Conservation (phyloP, 2,113 vertebrate genomes). For the Pelvicachromis taeniatus region DNA sequence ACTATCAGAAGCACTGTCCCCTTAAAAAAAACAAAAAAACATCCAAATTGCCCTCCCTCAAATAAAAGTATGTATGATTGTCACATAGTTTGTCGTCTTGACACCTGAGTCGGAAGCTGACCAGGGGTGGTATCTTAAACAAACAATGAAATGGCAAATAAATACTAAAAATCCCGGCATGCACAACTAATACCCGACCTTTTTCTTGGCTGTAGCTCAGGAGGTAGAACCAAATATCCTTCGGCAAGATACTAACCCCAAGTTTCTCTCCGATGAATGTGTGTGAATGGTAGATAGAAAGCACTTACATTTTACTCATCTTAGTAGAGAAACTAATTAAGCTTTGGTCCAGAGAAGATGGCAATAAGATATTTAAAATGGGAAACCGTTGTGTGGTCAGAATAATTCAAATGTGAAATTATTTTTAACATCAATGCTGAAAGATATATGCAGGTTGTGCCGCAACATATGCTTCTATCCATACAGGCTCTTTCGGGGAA, state of each 20-base stretch:
- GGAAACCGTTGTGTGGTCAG: too few relatives aligned
- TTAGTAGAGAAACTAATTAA: too few relatives aligned
- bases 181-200: background rate
- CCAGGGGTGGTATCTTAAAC: background rate
- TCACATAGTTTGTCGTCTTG: constrained; percentile 31
- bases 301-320: background rate
- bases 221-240: background rate
- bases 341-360: too few relatives aligned
- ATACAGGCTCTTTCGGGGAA: too few relatives aligned
- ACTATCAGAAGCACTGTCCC: background rate
- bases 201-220: background rate
- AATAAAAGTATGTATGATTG: constrained; percentile 1
- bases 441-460: too few relatives aligned
- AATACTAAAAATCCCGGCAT: background rate
- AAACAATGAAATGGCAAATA: constrained; percentile 24
- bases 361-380: too few relatives aligned
- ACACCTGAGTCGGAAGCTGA: constrained; percentile 30
- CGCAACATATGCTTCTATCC: too few relatives aligned
- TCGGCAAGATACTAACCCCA: too few relatives aligned
- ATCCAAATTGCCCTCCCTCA: background rate
- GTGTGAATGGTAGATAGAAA: background rate
- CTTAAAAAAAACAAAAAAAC: background rate
- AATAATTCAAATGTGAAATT: too few relatives aligned
- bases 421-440: too few relatives aligned
- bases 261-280: background rate